Base-by-base conservation (phyloP, 2,888 invertebrate species). In the Diaprepes abbreviatus region DNA sequence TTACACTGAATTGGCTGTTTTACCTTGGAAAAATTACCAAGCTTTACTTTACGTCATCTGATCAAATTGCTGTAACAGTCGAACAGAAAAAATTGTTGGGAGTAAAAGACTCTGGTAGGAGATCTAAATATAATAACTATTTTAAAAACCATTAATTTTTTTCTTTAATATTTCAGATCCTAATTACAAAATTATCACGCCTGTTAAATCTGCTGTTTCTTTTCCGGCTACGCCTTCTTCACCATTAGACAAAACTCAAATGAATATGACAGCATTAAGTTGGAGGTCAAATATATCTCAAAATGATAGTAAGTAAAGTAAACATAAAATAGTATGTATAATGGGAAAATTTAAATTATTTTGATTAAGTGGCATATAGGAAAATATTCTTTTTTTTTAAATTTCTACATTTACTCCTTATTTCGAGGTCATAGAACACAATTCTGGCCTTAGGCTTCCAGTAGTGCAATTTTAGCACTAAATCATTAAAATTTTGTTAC, bases 11-110 rank as follows among this genome's bases (percentile, higher is more conserved):
- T 75, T 81, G 86, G 0, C 9, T 87, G 1, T 87, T 87, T 73
- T 88, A 90, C 76, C 81, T 88, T 45, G 74, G 85, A 82, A 74
- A 89, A 87, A 75, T 76, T 85, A 1, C 83, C 83, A 75, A 62
- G 60, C 57, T 84, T 85, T 70, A 80, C 83, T 10, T 79, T 85
- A 7, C 59, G 72, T 50, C 73, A 81, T 54, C 72, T 19, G 82
- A 83, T 48, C 86, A 87, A 3, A 83, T 89, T 10, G 73, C 79
- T 1, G 83, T 89, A 1, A 88, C 85, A 10, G 79, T 83, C 6
- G 82, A 83, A 45, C 89, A 90, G 73, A 86, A 86, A 74, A 82
- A 83, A 74, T 80, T 90, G 12, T 79, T 90, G 10, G 87, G 87
- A 67, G 84, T 88, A 55, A 84, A 85, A 36, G 86, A 87, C 66